Base-by-base conservation (phyloP, 2,888 invertebrate genomes). In the Salticus scenicus region DNA sequence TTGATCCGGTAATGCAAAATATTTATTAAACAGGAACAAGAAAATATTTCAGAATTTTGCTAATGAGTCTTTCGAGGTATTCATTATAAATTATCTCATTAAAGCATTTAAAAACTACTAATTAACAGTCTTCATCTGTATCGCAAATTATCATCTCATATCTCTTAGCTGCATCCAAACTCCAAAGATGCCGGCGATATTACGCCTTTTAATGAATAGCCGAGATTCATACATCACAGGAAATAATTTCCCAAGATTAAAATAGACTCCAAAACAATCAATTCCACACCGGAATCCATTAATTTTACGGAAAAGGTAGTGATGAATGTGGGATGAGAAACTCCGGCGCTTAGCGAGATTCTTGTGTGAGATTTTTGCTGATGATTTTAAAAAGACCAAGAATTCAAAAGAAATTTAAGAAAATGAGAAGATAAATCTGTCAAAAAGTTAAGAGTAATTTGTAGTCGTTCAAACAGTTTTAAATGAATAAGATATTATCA, bases 371-470 rank as follows among this genome's bases (percentile, higher is more conserved):
- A 8, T n/a, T n/a, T n/a, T n/a, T 7, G 37, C 4, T 37, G 37
- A 37, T 10, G 37, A 10, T 37, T 37, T 57, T 57, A 20, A 24
- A 24, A 57, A 37, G n/a, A n/a, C n/a, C n/a, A 47, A 47, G 47
- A 47, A 57, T 24, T 7, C 24, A 24, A 5, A 24, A 57, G 57
- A 7, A 12, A 24, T 57, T 4, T 4, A 20, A 57, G 57, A 2
- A 20, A n/a, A 12, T 5, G 17, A 57, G 24, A 1, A 24, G 57
- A 24, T 24, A 8, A 57, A 57, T 2, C 20, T 57, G 57, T 57
- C 57, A 57, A 57, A 57, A 57, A 1, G n/a, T 24, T 57, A 24
- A n/a, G 57, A 57, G 17, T 57, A 57, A 57, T 57, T 57, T 57
- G 57, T 10, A 7, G 37, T 37, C 7, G 37, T 7, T 37, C 10